Conservation (phyloP, 2,113 vertebrate genomes). For the Synchiropus splendidus region DNA sequence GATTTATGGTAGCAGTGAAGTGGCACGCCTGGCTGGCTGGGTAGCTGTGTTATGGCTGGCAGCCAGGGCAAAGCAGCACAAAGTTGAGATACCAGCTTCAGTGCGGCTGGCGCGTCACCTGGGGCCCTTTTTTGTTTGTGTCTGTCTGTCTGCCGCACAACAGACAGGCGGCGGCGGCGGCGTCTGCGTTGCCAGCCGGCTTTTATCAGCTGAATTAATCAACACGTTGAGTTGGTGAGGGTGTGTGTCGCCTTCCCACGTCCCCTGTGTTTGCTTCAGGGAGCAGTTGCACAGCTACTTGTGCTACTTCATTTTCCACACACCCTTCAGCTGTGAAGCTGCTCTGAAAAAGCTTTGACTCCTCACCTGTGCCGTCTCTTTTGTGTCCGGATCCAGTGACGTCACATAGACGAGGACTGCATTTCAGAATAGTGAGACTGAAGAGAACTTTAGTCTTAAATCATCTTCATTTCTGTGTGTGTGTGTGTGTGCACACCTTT, state of each 20-base stretch:
- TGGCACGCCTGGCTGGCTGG: conserved; percentile 68
- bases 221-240: conserved; percentile 32
- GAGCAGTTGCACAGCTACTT: too few relatives aligned
- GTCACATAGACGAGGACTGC: too few relatives aligned
- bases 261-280: conserved; percentile 19
- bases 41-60: conserved; percentile 71
- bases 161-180: conserved; percentile 20
- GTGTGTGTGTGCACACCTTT: background rate
- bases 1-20: conserved; percentile 63
- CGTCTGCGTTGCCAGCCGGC: conserved; percentile 21
- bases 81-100: conserved; percentile 74
- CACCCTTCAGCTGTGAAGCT: too few relatives aligned
- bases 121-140: conserved; percentile 34
- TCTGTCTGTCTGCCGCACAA: conserved; percentile 17
- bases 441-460: too few relatives aligned
- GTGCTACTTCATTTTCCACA: background rate
- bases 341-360: too few relatives aligned
- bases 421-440: too few relatives aligned
- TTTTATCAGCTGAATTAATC: conserved; percentile 45
- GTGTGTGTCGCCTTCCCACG: conserved; percentile 19
- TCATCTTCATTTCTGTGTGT: too few relatives aligned
- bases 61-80: conserved; percentile 74
- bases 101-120: conserved; percentile 53
- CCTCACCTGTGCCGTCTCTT: conserved; percentile 8
- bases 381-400: too few relatives aligned